Evolutionary conservation across 1,140 invertebrate species (phyloP).

Genomic region (Rhagoletis zephyria): DNA sequence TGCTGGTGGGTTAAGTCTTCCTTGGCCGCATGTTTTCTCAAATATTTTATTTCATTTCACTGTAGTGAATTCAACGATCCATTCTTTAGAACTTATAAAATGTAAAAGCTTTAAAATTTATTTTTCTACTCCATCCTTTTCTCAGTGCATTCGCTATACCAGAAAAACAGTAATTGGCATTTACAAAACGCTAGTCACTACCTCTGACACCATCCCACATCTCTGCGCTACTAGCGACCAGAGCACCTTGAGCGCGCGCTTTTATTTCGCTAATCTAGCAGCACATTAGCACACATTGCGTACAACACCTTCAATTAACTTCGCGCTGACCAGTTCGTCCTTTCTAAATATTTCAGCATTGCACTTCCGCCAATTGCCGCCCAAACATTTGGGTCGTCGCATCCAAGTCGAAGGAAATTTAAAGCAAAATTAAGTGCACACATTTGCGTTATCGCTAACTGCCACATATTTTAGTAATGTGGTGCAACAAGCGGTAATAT

Average conservation of each 20-base stretch:
- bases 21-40: too few relatives aligned
- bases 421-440: slow-evolving; percentile 46
- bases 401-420: neutral
- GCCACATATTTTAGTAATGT: slow-evolving; percentile 39
- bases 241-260: slow-evolving; percentile 3
- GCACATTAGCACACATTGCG: slow-evolving; percentile 29
- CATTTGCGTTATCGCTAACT: slow-evolving; percentile 30
- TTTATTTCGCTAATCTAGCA: slow-evolving; percentile 10
- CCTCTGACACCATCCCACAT: neutral
- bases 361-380: neutral
- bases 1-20: too few relatives aligned
- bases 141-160: neutral
- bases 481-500: slow-evolving; percentile 29
- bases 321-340: slow-evolving; percentile 22
- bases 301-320: slow-evolving; percentile 43
- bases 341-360: slow-evolving; percentile 3
- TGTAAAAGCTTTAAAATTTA: too few relatives aligned
- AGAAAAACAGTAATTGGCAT: neutral
- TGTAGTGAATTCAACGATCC: too few relatives aligned
- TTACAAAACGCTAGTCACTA: neutral
- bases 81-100: too few relatives aligned
- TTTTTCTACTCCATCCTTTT: too few relatives aligned
- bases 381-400: neutral
- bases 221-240: neutral
- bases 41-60: too few relatives aligned